Base-by-base conservation (phyloP, 2,888 invertebrate species). In the Meganola albula region DNA sequence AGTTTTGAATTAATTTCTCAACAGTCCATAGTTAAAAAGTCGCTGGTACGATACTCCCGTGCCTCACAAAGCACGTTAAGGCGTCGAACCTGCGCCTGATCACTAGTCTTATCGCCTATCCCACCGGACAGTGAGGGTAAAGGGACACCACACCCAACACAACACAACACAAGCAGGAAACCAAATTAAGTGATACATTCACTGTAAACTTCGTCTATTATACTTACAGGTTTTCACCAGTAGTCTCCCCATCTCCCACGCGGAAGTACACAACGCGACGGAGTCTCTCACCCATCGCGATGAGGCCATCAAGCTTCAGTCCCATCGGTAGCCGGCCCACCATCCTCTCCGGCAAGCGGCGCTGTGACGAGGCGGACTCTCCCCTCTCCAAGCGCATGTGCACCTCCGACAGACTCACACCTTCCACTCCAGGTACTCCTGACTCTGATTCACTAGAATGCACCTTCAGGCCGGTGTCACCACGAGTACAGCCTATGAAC, bases 221-320 rank as follows among this genome's bases (percentile, higher is more conserved):
- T 20, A n/a, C 24, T 52, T 53, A 2, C 74, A 73, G 88, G 76
- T 88, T 68, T 72, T 88, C 89, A 3, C 69, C 89, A 18, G 88
- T 76, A 44, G 88, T 92, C 21, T 94, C 93, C 5, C 95, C 95
- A 11, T 95, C 95, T 44, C 96, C 96, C 2, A 95, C 95, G 13
- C 88, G 96, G 42, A 93, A 93, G 29, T 94, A 93, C 74, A 90
- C 93, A 41, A 92, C 92, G 27, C 88, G 94, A 55, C 91, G 95
- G 36, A 96, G 96, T 53, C 90, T 96, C 56, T 96, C 96, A 44
- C 97, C 97, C 9, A 96, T 96, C 53, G 91, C 94, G 7, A 89
- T 95, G 77, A 88, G 95, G 32, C 93, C 94, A 9, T 92, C 93
- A 27, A 89, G 90, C 41, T 80, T 93, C 58, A 92, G 91, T 27